Percentiles rank a stretch among this genome's conserved stretches.
These are phyloP conservation scores for Gastrophryne carolinensis DNA, from an alignment of 2,797 vertebrate species.

Conservation along the genomic window DNA sequence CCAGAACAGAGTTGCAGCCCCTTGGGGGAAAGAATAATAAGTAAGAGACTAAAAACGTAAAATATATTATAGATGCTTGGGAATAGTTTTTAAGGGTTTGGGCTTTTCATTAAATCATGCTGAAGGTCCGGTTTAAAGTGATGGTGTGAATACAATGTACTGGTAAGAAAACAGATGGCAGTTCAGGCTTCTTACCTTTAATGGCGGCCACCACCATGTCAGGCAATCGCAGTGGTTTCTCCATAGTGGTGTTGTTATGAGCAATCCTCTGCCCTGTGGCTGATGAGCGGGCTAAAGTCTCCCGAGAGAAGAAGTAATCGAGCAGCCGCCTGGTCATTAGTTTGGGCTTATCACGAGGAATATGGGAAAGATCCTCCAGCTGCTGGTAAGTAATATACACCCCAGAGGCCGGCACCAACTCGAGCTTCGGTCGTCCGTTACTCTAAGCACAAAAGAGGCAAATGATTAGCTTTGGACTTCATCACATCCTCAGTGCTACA, in stretches of 20 bases:
- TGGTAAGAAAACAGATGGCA: no score
- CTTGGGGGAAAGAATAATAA: no score
- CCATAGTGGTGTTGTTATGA: conserved; percentile 50
- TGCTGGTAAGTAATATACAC: conserved; percentile 52
- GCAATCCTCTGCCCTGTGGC: conserved; percentile 46
- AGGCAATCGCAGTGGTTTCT: conserved; percentile 46
- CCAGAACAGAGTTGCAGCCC: no score
- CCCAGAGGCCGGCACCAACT: conserved; percentile 49
- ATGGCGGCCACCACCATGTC: conserved; percentile 39
- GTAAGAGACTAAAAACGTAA: no score
- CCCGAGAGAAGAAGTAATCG: conserved; percentile 51
- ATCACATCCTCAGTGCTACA: no score
- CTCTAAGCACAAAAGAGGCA: conserved; percentile 31
- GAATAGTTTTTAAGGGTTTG: no score
- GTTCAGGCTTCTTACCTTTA: conserved; percentile 35
- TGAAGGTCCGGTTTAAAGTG: no score
- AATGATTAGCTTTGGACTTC: no score
- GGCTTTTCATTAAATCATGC: no score
- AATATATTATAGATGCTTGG: no score
- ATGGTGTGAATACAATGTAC: no score
- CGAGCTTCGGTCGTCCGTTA: conserved; percentile 51
- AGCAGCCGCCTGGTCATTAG: conserved; percentile 50
- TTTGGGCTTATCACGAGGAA: conserved; percentile 53
- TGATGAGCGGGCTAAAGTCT: conserved; percentile 38
- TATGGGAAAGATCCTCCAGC: conserved; percentile 50